Conservation (phyloP, 2,888 invertebrate genomes). For the Dryadula phaetusa region DNA sequence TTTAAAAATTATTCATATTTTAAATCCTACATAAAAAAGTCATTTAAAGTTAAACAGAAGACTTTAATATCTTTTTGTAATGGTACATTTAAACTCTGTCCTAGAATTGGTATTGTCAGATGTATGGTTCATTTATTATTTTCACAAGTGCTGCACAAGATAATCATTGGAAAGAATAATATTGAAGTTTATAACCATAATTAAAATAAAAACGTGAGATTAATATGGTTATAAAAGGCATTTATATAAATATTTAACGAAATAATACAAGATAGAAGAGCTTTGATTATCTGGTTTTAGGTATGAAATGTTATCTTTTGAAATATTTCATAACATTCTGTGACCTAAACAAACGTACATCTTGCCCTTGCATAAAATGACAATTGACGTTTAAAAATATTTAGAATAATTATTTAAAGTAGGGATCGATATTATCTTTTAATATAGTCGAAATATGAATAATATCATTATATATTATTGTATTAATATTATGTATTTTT, state of each 20-base stretch:
- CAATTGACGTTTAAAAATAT: too few relatives aligned
- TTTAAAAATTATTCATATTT: not conserved
- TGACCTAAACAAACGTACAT: too few relatives aligned
- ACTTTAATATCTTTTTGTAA: not conserved
- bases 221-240: too few relatives aligned
- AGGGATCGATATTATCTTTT: too few relatives aligned
- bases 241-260: not conserved
- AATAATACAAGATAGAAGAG: not conserved
- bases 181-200: not conserved
- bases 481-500: too few relatives aligned
- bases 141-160: slow-evolving; percentile 4
- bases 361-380: too few relatives aligned
- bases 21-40: not conserved
- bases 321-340: too few relatives aligned
- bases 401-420: too few relatives aligned
- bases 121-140: slow-evolving; percentile 4
- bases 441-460: too few relatives aligned
- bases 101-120: not conserved
- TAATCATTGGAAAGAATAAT: not conserved
- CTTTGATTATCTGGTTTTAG: too few relatives aligned
- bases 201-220: not conserved
- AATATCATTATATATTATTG: too few relatives aligned
- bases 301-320: too few relatives aligned
- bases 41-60: not conserved
- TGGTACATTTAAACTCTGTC: not conserved